These are phyloP conservation scores for Linnaemya tessellans DNA, from an alignment of 2,888 invertebrate genomes.

Conservation along the genomic window DNA sequence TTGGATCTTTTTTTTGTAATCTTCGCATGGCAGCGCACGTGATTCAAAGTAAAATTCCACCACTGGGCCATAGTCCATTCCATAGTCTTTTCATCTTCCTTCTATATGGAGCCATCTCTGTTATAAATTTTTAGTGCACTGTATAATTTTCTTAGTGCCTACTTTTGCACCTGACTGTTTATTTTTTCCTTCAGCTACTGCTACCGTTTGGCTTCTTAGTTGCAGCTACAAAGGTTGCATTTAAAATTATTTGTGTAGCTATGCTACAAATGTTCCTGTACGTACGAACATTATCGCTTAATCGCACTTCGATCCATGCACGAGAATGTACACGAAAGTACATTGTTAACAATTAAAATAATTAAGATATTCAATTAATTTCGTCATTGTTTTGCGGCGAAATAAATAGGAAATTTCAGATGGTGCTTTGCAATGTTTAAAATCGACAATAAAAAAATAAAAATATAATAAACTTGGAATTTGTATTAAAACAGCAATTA, in stretches of 20 bases:
- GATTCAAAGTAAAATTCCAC: too few relatives aligned
- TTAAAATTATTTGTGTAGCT: slow-evolving; percentile 14
- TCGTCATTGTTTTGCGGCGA: not conserved
- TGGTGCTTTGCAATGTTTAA: not conserved
- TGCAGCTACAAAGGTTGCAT: slow-evolving; percentile 15
- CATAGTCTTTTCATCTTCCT: too few relatives aligned
- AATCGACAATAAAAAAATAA: not conserved
- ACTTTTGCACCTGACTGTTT: slow-evolving; percentile 33
- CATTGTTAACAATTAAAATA: slow-evolving; percentile 58
- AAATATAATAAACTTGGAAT: not conserved
- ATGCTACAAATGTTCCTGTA: slow-evolving; percentile 5
- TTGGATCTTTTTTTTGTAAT: too few relatives aligned
- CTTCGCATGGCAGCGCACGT: too few relatives aligned
- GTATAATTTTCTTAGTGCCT: slow-evolving; percentile 34
- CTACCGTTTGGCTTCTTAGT: slow-evolving; percentile 24
- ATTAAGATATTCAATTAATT: slow-evolving; percentile 53
- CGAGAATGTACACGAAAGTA: slow-evolving; percentile 15
- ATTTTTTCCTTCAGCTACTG: slow-evolving; percentile 36
- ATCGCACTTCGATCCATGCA: slow-evolving; percentile 25
- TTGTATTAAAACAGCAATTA: not conserved
- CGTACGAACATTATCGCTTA: slow-evolving; percentile 31
- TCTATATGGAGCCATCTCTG: too few relatives aligned
- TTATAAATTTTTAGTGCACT: too few relatives aligned
- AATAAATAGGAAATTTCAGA: not conserved
- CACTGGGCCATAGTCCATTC: too few relatives aligned